Conservation (phyloP, 1,140 invertebrate species). For the Leptinotarsa defecta region DNA sequence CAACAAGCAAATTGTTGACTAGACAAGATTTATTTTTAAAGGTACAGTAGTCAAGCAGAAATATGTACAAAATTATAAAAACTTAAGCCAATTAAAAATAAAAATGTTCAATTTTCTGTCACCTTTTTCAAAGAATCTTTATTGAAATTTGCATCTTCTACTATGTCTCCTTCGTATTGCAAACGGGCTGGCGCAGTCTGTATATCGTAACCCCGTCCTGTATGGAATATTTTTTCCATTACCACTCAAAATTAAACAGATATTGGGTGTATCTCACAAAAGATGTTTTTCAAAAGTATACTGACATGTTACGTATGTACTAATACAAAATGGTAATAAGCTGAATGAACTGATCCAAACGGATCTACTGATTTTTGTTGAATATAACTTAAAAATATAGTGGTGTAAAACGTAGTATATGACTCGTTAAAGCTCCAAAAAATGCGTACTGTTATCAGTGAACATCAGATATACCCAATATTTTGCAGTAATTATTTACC, state of each 20-base stretch:
- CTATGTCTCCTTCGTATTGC: slow-evolving; percentile 38
- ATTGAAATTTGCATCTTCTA: slow-evolving; percentile 19
- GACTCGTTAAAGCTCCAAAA: too few species aligned
- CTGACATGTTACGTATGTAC: too few species aligned
- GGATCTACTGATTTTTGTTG: too few species aligned
- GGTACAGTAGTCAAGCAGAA: not conserved
- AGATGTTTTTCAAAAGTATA: too few species aligned
- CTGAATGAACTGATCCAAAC: too few species aligned
- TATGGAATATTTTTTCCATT: slow-evolving; percentile 18
- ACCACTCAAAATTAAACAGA: not conserved
- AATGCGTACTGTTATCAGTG: too few species aligned
- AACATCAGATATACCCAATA: not conserved
- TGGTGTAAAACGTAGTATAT: too few species aligned
- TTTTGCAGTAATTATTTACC: slow-evolving; percentile 51
- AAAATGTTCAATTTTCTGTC: slow-evolving; percentile 14
- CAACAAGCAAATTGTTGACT: not conserved
- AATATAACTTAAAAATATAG: too few species aligned
- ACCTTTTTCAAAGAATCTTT: slow-evolving; percentile 35
- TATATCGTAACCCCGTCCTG: slow-evolving; percentile 52
- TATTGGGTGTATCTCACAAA: too few species aligned
- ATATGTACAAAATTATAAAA: slow-evolving; percentile 12
- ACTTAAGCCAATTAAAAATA: slow-evolving; percentile 22
- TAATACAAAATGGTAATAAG: too few species aligned
- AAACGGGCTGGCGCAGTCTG: slow-evolving; percentile 59
- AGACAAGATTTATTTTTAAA: not conserved